A percentile compares a stretch with the other conserved stretches of the same genome.
Evolutionary conservation across 30 jellyfish, hydroid and myxozoan genomes (phyloP).

Genomic region (Sanderia malayensis): DNA sequence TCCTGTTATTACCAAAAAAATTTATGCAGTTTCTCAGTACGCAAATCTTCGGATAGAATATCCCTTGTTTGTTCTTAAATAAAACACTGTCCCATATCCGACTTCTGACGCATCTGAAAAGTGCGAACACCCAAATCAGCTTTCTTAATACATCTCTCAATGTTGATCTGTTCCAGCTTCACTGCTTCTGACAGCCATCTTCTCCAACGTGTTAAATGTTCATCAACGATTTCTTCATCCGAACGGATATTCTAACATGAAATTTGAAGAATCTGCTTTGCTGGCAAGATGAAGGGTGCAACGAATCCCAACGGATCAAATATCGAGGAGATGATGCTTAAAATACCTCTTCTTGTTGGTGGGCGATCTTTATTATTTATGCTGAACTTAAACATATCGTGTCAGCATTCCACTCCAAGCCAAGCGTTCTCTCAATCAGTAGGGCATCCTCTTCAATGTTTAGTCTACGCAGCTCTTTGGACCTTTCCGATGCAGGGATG

Average conservation of each 20-base stretch:
- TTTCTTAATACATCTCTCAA: conserved; percentile 21
- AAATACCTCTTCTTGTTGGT: conserved; percentile 43
- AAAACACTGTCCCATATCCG: conserved; percentile 56
- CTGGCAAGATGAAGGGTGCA: conserved; percentile 34
- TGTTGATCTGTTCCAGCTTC: conserved; percentile 19
- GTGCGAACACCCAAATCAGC: conserved; percentile 24
- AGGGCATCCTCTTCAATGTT: conserved; percentile 21
- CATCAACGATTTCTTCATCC: conserved; percentile 49
- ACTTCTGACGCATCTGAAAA: conserved; percentile 40
- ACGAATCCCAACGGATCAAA: conserved; percentile 42
- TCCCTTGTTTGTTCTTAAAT: conserved; percentile 39
- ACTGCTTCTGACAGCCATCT: conserved; percentile 30
- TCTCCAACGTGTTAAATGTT: conserved; percentile 26
- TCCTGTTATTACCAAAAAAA: too few species aligned
- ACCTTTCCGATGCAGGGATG: conserved; percentile 26
- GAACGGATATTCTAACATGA: conserved; percentile 23
- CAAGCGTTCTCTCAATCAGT: conserved; percentile 47
- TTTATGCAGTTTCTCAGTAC: too few species aligned
- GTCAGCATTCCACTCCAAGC: conserved; percentile 53
- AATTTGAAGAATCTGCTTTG: conserved; percentile 33
- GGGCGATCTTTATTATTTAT: conserved; percentile 27
- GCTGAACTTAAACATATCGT: conserved; percentile 35
- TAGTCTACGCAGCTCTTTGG: conserved; percentile 9
- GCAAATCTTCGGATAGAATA: too few species aligned
- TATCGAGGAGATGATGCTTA: conserved; percentile 27